Conservation (phyloP, 1,140 invertebrate genomes). For the Thaumatotibia leucotreta region DNA sequence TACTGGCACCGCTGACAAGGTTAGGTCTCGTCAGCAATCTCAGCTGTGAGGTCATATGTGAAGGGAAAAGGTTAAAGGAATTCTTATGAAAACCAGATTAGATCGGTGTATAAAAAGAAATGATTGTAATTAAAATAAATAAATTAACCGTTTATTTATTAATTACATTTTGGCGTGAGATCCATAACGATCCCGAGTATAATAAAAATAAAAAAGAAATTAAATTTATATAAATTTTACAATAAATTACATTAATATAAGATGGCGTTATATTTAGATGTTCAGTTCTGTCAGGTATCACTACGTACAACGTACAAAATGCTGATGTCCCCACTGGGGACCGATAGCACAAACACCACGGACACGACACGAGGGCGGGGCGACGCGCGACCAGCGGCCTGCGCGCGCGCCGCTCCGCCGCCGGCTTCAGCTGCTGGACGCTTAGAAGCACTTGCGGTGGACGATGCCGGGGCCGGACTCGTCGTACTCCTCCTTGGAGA, state of each 20-base stretch:
- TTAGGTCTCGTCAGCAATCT: background rate
- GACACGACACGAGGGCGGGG: constrained; percentile 30
- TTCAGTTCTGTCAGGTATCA: constrained; percentile 75
- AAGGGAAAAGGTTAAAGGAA: constrained; percentile 24
- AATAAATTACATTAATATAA: constrained; percentile 74
- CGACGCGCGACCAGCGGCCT: constrained; percentile 26
- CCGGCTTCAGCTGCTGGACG: constrained; percentile 41
- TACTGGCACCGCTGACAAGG: constrained; percentile 17
- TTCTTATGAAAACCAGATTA: constrained; percentile 61
- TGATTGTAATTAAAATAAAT: constrained; percentile 75
- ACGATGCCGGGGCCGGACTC: constrained; percentile 94
- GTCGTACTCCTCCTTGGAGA: constrained; percentile 94
- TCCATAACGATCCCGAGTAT: constrained; percentile 74
- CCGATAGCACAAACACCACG: constrained; percentile 59
- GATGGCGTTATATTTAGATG: constrained; percentile 73
- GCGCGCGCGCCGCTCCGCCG: constrained; percentile 14
- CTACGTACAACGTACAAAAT: constrained; percentile 73
- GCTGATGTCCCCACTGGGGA: constrained; percentile 54
- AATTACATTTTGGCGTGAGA: constrained; percentile 74
- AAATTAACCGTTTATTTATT: constrained; percentile 77
- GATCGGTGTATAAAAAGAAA: constrained; percentile 73
- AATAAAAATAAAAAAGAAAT: constrained; percentile 74
- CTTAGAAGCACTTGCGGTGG: constrained; percentile 96
- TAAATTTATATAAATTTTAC: constrained; percentile 77
- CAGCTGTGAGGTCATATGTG: background rate